A percentile compares a stretch with the other conserved stretches of the same genome.
Evolutionary conservation across 1,140 invertebrate genomes (phyloP).

Genomic region (Drosophila hydei): DNA sequence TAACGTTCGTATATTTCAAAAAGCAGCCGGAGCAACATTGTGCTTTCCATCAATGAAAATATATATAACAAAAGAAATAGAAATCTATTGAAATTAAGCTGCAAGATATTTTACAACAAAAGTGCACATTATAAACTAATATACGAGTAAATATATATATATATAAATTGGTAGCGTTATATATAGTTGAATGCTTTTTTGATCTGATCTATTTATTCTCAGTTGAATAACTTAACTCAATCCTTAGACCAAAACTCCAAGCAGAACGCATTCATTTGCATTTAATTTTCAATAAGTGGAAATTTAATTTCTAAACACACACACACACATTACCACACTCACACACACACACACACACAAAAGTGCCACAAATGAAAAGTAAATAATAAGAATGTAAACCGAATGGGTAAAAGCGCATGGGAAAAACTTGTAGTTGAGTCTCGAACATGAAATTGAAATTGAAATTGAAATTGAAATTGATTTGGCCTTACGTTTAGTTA

Average conservation of each 20-base stretch:
- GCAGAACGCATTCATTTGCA: constrained; percentile 54
- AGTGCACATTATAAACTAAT: constrained; percentile 29
- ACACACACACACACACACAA: constrained; percentile 51
- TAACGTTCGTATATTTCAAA: constrained; percentile 2
- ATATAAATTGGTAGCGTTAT: constrained; percentile 34
- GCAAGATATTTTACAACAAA: constrained; percentile 37
- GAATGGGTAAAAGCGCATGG: constrained; percentile 21
- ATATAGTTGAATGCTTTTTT: constrained; percentile 30
- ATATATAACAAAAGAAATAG: constrained; percentile 4
- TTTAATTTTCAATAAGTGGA: constrained; percentile 61
- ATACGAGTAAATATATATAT: constrained; percentile 24
- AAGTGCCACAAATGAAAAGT: constrained; percentile 53
- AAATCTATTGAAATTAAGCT: constrained; percentile 17
- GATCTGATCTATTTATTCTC: constrained; percentile 2
- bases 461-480: constrained; percentile 38
- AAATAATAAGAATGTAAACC: constrained; percentile 25
- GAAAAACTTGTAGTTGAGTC: constrained; percentile 39
- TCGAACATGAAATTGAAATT: neutral
- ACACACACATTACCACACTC: constrained; percentile 3
- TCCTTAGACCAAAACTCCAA: constrained; percentile 47
- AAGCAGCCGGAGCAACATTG: constrained; percentile 29
- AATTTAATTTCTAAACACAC: constrained; percentile 47
- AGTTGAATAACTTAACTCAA: constrained; percentile 19
- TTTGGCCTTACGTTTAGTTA: constrained; percentile 79
- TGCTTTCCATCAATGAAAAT: constrained; percentile 40